These are phyloP conservation scores for Rhinolophus ferrumequinum DNA, from an alignment of 2,113 vertebrate genomes.

Conservation along the genomic window DNA sequence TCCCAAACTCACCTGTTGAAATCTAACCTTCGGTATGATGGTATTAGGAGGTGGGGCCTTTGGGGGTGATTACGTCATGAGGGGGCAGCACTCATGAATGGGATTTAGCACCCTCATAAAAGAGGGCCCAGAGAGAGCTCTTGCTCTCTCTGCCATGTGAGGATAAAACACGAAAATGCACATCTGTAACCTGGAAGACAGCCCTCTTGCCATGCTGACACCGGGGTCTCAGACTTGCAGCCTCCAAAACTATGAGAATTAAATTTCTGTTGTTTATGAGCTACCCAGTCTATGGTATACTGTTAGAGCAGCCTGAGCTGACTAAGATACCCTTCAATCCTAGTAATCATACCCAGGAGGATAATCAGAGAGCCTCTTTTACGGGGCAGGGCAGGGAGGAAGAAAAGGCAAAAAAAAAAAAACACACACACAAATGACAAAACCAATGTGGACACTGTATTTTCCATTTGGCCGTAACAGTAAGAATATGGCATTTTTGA, in stretches of 20 bases:
- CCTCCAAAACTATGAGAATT: not conserved
- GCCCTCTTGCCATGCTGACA: not conserved
- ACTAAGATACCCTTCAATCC: not conserved
- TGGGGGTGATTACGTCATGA: not conserved
- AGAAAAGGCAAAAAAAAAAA: not conserved
- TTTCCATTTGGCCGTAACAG: constrained; percentile 36
- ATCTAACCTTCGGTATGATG: not conserved
- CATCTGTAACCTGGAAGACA: not conserved
- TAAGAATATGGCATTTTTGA: not conserved
- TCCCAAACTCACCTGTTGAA: not conserved
- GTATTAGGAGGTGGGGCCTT: not conserved
- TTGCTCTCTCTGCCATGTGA: not conserved
- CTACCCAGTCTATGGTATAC: not conserved
- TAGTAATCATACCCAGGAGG: constrained; percentile 8
- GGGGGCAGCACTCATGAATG: not conserved
- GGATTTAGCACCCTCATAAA: not conserved
- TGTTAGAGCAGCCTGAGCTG: not conserved
- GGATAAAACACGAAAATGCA: not conserved
- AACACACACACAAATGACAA: not conserved
- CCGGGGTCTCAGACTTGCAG: not conserved
- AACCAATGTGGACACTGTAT: not conserved
- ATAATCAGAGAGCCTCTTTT: not conserved
- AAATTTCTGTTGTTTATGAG: not conserved
- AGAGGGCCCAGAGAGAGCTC: not conserved
- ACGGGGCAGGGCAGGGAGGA: not conserved